Evolutionary conservation across 2,113 vertebrate genomes (phyloP).

Genomic region (Scopus umbretta): DNA sequence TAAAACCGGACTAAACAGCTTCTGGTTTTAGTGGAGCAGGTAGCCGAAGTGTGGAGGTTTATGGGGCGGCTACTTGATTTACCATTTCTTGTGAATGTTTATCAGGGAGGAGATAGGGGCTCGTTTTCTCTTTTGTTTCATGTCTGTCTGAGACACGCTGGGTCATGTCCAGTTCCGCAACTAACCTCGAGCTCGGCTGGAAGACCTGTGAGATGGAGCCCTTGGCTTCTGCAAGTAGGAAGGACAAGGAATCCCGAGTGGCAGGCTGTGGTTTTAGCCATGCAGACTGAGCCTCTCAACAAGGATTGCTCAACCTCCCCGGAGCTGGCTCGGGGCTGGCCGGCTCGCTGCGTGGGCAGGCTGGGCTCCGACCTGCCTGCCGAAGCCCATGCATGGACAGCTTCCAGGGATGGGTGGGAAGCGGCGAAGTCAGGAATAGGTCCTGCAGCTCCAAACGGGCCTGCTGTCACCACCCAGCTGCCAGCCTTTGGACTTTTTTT

Average conservation of each 20-base stretch:
- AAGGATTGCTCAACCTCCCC: neutral
- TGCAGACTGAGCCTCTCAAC: neutral
- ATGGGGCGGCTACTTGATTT: neutral
- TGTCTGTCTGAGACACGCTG: neutral
- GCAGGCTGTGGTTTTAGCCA: neutral
- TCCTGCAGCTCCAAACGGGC: neutral
- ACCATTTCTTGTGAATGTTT: neutral
- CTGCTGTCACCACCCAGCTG: neutral
- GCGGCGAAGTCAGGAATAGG: neutral
- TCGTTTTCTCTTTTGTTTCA: neutral
- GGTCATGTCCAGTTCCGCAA: fast-evolving
- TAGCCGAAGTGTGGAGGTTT: neutral
- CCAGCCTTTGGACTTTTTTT: neutral
- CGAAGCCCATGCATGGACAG: neutral
- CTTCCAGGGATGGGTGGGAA: neutral
- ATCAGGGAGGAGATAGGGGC: neutral
- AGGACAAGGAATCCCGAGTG: neutral
- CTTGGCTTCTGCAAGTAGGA: neutral
- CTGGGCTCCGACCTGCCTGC: neutral
- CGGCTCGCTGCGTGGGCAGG: neutral
- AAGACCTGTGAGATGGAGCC: neutral
- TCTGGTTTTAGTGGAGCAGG: neutral
- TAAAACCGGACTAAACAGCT: neutral
- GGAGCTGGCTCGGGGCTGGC: neutral
- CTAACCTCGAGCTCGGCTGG: neutral